Percentiles rank a stretch among this genome's conserved stretches.
These are phyloP conservation scores for Phylloscopus whistleri DNA, from an alignment of 2,113 vertebrate species.

Conservation along the genomic window DNA sequence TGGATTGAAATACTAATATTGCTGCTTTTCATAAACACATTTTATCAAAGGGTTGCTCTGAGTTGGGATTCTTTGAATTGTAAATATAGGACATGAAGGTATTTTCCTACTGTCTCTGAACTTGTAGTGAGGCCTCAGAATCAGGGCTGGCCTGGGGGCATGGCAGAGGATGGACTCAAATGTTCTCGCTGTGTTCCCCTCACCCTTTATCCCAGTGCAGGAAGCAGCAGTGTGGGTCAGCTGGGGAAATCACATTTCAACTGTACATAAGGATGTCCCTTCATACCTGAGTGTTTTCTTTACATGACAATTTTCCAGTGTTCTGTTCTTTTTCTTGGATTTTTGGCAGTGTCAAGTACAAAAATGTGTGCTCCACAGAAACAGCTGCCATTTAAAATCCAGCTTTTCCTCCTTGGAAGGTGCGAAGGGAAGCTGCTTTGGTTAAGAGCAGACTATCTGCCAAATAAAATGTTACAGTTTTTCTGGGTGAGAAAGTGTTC, in stretches of 20 bases:
- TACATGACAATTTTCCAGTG: neutral
- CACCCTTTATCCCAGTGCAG: neutral
- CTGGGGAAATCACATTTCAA: neutral
- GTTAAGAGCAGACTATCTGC: neutral
- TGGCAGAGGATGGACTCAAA: neutral
- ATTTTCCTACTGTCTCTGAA: neutral
- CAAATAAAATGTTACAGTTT: neutral
- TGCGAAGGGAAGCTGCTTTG: neutral
- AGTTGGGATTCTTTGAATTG: neutral
- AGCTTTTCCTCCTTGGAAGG: neutral
- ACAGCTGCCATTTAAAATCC: neutral
- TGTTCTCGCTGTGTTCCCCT: neutral
- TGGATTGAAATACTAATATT: neutral
- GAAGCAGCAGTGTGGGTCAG: neutral
- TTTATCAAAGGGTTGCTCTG: neutral
- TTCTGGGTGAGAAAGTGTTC: neutral
- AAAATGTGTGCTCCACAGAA: neutral
- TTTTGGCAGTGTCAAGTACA: neutral
- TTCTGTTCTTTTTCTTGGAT: neutral
- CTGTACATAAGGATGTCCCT: neutral
- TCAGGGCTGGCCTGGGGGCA: neutral
- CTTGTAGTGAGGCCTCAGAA: neutral
- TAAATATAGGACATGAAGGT: neutral
- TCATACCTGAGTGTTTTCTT: neutral
- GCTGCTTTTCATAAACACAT: neutral